These are phyloP conservation scores for Brachionus sp. DNA, from an alignment of 1,140 invertebrate genomes.

Conservation along the genomic window DNA sequence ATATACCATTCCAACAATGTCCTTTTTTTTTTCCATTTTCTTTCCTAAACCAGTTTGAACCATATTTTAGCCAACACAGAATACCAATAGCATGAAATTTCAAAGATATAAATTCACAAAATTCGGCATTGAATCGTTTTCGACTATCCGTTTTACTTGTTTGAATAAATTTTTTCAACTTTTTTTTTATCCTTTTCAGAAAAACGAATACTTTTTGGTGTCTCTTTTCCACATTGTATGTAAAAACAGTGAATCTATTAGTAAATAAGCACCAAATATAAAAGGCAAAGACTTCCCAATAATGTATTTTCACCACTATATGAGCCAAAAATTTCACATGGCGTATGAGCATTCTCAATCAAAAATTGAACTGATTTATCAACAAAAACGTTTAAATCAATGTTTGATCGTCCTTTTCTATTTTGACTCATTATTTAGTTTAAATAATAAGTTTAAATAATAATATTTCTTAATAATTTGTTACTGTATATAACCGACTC, in stretches of 20 bases:
- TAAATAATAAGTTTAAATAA: background rate
- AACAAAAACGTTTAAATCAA: background rate
- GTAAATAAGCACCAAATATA: background rate
- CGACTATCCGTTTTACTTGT: background rate
- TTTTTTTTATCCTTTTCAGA: background rate
- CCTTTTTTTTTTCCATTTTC: background rate
- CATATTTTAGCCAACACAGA: background rate
- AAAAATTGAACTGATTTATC: background rate
- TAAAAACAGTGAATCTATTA: background rate
- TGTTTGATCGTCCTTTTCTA: background rate
- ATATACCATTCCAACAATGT: conserved; percentile 8
- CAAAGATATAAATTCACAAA: background rate
- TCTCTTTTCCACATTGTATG: conserved; percentile 27
- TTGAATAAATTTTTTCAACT: background rate
- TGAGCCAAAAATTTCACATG: background rate
- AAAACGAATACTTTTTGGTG: background rate
- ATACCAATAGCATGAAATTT: background rate
- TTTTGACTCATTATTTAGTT: background rate
- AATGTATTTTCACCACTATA: background rate
- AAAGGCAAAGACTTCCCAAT: background rate
- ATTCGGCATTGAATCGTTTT: background rate
- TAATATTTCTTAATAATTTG: background rate
- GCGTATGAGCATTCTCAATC: conserved; percentile 1
- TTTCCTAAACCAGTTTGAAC: conserved; percentile 16
- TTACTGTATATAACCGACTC: too few species aligned